Evolutionary conservation across 1,140 invertebrate species (phyloP).

Genomic region (Ceratosolen fusciceps): DNA sequence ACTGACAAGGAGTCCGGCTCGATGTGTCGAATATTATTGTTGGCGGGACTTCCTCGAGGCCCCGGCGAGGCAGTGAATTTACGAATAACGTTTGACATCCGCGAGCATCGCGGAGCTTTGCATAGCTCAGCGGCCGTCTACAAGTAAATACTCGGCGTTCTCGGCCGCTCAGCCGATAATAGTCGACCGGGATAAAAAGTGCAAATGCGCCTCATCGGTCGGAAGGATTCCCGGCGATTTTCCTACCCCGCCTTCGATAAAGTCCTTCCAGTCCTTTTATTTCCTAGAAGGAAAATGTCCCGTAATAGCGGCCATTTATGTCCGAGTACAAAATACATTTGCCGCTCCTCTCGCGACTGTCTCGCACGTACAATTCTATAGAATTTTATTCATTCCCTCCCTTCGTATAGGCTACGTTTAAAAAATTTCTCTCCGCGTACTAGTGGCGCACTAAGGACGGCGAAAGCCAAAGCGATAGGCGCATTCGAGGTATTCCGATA

Average conservation of each 20-base stretch:
- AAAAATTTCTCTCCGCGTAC: no score
- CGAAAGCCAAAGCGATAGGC: no score
- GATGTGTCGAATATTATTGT: not conserved
- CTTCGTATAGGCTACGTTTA: no score
- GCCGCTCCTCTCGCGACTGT: not conserved
- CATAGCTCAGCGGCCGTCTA: conserved; percentile 47
- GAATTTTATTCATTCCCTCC: no score
- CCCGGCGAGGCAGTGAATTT: no score
- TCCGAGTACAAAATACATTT: conserved; percentile 12
- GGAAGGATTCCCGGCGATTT: conserved; percentile 24
- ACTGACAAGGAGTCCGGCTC: no score
- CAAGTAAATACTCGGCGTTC: conserved; percentile 54
- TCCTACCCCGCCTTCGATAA: not conserved
- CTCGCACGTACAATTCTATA: not conserved
- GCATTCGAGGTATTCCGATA: not conserved
- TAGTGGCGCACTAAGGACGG: no score
- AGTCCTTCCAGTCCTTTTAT: conserved; percentile 31
- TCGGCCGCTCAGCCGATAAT: conserved; percentile 50
- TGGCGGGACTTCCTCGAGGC: not conserved
- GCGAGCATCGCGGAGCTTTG: no score
- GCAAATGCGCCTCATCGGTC: conserved; percentile 3
- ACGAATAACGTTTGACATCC: conserved; percentile 49
- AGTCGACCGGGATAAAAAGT: conserved; percentile 24
- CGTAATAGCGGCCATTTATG: not conserved
- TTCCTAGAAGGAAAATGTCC: conserved; percentile 32